phyloP scores from a whole-genome alignment of 2,113 vertebrate species.

The Leucopsar rothschildi region DNA sequence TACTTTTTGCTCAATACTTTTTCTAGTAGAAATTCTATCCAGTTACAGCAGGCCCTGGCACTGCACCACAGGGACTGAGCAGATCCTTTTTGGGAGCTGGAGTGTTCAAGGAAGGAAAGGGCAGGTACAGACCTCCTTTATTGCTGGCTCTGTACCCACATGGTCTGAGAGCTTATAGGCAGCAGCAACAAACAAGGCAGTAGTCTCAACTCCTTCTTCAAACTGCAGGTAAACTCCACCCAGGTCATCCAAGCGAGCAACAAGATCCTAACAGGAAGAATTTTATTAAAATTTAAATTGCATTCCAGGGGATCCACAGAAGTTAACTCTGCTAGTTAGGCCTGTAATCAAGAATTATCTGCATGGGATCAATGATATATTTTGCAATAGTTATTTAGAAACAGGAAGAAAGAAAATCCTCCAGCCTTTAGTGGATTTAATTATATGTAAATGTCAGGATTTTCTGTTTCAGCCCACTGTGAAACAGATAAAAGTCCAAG shows the following conservation, averaged over 20 bases:
- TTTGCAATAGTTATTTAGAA: background rate
- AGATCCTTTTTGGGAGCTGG: background rate
- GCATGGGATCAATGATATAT: background rate
- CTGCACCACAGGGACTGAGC: background rate
- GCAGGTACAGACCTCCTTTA: conserved; percentile 85
- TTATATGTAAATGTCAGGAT: background rate
- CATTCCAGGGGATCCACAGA: background rate
- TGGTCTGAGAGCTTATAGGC: conserved; percentile 93
- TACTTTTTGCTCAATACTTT: background rate
- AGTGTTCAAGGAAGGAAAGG: background rate
- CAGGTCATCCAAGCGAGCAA: conserved; percentile 93
- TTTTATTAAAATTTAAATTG: background rate
- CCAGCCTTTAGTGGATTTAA: background rate
- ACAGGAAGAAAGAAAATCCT: background rate
- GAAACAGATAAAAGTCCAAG: background rate
- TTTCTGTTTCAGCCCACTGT: background rate
- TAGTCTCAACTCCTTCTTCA: conserved; percentile 95
- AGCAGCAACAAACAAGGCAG: conserved; percentile 90
- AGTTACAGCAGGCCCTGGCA: background rate
- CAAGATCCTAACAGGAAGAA: conserved; percentile 83
- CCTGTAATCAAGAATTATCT: background rate
- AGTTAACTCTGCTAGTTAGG: background rate
- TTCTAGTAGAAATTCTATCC: background rate
- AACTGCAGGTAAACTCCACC: conserved; percentile 96
- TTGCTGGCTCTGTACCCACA: conserved; percentile 87